Evolutionary conservation across 2,888 invertebrate species (phyloP), one percentile per base, ranked within the genome.

Genomic region (Himalopsyche japonica): DNA sequence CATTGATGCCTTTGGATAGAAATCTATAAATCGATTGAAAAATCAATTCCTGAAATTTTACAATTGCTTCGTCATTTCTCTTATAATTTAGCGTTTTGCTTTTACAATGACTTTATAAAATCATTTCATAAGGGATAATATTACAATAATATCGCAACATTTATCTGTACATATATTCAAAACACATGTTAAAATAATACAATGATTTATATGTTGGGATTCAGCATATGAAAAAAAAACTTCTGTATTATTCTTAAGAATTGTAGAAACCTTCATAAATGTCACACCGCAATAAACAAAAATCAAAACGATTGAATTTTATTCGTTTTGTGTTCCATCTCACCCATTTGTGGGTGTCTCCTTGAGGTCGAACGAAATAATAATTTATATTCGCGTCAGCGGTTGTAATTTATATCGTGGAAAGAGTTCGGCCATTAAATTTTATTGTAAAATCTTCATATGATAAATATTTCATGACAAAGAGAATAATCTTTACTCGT

Each of bases 331-430:
- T 70, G 70, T 70, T 30, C 27, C 70, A 70, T 70, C 70, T 27
- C 70, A 27, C 12, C 30, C 70, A 70, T 49, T 64, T 48, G 85
- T 85, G 81, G 85, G 85, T 76, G 82, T 81, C 48, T 57, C 48
- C 49, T 47, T 78, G 64, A 85, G 70, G 80, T 57, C 78, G 57
- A 79, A 32, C 15, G 30, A 34, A 70, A 76, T 76, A 30, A 81
- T 85, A 64, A 85, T 85, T 85, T 82, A 85, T 85, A 70, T 76
- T 78, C 48, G 32, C 48, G 81, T 81, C 85, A 80, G 78, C 82
- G 79, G 30, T 24, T 48, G 80, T 48, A 83, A 83, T 80, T 49
- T 80, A 77, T 83, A 8, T 64, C 37, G 20, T 47, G 48, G 70
- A 84, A 81, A 64, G 70, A 30, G 81, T 64, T 24, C 78, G 79